Base-by-base conservation (phyloP, 2,113 vertebrate species). In the Bolborhynchus lineola region DNA sequence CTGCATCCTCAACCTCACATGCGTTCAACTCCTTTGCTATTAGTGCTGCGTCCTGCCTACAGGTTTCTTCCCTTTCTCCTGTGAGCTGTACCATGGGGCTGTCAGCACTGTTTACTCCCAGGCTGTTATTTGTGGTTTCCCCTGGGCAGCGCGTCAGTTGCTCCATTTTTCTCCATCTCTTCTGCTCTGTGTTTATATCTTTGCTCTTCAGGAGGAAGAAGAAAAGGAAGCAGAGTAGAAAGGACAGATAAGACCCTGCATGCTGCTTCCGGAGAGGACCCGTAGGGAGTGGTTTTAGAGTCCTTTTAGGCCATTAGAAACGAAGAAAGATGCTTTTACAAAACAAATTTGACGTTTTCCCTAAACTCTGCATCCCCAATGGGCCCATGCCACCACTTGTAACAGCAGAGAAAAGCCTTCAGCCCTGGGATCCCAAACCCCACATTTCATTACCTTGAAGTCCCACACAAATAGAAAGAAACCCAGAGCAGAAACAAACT, bases 41-140 rank as follows among this genome's bases (percentile, higher is more conserved):
- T 1, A 16, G 60, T 6, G 2, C 76, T 8, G 7, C 3, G 7
- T 16, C 50, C 83, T 64, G 67, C 71, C 70, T 39, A 7, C 0
- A 11, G 63, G n/a, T 26, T 41, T 64, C 57, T 59, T 59, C 57
- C 21, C 33, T 87, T 67, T 75, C 70, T 57, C 29, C 47, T 2
- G 1, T 0, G n/a, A 21, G 60, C 7, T 31, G 49, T 24, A 14
- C 37, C 6, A 1, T 0, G 0, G 47, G 75, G 67, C 82, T 81
- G 76, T 52, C 88, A 79, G 72, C 31, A 1, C 82, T 86, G 79
- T 90, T 82, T 83, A 77, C 71, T 94, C 60, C 65, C 68, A 60
- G 55, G 4, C 93, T 81, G 82, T 78, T 84, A 81, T 95, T 95
- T 97, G 95, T 92, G 96, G 95, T 69, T 96, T 96, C 92, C 85